Evolutionary conservation across 2,797 vertebrate genomes (phyloP), one percentile per base, ranked within the genome.

Genomic region (Acomys russatus): DNA sequence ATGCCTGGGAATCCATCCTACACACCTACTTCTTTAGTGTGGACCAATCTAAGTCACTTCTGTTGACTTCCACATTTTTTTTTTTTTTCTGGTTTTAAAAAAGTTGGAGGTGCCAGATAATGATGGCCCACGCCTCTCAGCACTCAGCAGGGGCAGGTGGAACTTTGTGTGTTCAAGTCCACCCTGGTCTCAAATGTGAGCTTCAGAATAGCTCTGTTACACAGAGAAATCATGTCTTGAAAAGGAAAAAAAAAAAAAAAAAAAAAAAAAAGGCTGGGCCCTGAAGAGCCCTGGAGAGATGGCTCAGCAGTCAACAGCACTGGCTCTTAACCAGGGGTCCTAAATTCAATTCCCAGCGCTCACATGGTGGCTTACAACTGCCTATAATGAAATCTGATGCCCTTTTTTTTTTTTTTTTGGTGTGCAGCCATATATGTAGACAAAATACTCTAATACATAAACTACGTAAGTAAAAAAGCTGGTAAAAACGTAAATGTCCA

Each of bases 401-500:
- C 73, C 25, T 49, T 44, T 44, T 44, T 44, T 44, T 44, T 44
- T n/a, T 44, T 44, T 23, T 15, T 76, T 23, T 76, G 38, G 38
- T 8, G 23, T 49, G 11, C 38, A 76, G 73, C 25, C 49, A 1
- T 28, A 49, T 28, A 76, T 28, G 12, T 15, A 49, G 73, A 49
- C 38, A 76, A 76, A 76, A 76, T 38, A 44, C 73, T 76, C 38
- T 44, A 49, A 76, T 76, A 49, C 23, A 74, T 74, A 44, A 74
- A 74, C 44, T 76, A 76, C 25, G 49, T 49, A 76, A 49, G 25
- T 76, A 14, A 49, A 76, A 76, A 92, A 35, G 20, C n/a, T 78
- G n/a, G 54, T 90, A 79, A 95, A n/a, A 56, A 90, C 28, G 70
- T 77, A 91, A 89, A 88, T 54, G 59, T 23, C 12, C 73, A 88